Base-by-base conservation (phyloP, 2,797 vertebrate genomes). In the Pseudopleuronectes americanus region DNA sequence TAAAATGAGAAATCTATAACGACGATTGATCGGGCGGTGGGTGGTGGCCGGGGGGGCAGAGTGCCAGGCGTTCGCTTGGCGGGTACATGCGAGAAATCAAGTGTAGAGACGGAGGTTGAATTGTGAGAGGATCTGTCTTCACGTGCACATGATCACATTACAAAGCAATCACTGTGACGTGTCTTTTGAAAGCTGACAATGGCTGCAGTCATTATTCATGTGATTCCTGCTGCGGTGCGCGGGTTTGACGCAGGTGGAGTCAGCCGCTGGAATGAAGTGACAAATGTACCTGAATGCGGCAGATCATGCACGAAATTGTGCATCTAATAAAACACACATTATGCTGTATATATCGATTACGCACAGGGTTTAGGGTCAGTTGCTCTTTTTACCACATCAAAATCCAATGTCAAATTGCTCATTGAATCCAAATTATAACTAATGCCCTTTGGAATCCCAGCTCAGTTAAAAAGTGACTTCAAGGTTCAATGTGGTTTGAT, bases 1-100 rank as follows among this genome's bases (percentile, higher is more conserved):
- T 87, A 74, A 85, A 86, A 88, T 84, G 79, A 85, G 81, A 84
- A 84, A 89, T 87, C 84, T 69, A 83, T 86, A 81, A 77, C 76
- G 66, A 67, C 74, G 68, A 83, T 74, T 86, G 83, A 89, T 89
- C 73, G 77, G 64, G 52, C 28, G 52, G 24, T 52, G 68, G 72
- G 22, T 5, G 14, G 3, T 45, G 16, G 7, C n/a, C 38, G 61
- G 47, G 33, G 24, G 49, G 2, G 45, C 12, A 24, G 51, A 65
- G 60, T 43, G 10, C 58, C 55, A 33, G 58, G 12, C 43, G 4
- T 4, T 38, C 4, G 16, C 43, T 45, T 45, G 17, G 43, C 43
- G 19, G 19, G 43, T 7, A 45, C 6, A 19, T 19, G 43, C 43
- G 12, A 38, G 10, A 38, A 38, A 36, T 10, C 33, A 45, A 6